Evolutionary conservation across 2,888 invertebrate species (phyloP), one percentile per base, ranked within the genome.

Genomic region (Acanthosepion pharaonis): DNA sequence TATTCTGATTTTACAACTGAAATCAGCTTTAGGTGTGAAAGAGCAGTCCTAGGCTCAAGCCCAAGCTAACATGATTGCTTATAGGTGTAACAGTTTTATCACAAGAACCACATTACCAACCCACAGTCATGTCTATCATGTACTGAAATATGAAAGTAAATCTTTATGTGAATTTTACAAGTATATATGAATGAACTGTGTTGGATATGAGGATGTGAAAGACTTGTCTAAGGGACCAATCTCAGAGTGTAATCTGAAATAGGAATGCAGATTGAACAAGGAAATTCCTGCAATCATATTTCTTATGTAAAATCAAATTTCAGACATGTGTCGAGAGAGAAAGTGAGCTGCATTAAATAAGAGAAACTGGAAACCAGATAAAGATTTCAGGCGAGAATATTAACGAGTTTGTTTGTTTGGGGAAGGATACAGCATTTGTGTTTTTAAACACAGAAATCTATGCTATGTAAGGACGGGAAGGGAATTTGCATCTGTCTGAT

Each of bases 41-140:
- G 59, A 51, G 51, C 15, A 51, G 51, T 51, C 51, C 51, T 20
- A 59, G 25, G 59, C 25, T 59, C 28, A 8, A 78, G n/a, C n/a
- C 78, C 78, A 78, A 15, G n/a, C 64, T 25, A 64, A 78, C 8
- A n/a, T n/a, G 33, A 78, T 78, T 28, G 78, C n/a, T 78, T 1
- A 78, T 28, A 78, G 8, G n/a, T 78, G 4, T 11, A 78, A 59
- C 59, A 55, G 15, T 20, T 55, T 55, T 78, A 78, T 78, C n/a
- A 78, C 78, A 78, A 78, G n/a, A 78, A n/a, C n/a, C 78, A 78
- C 78, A 78, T n/a, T 78, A 78, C n/a, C 78, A 78, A 78, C 78
- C 78, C n/a, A n/a, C n/a, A 78, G 78, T 2, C 6, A n/a, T 78
- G 11, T 15, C 33, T 78, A 78, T 78, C 33, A 78, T n/a, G n/a